phyloP scores from a whole-genome alignment of 2,797 vertebrate genomes.

The Myotis myotis region DNA sequence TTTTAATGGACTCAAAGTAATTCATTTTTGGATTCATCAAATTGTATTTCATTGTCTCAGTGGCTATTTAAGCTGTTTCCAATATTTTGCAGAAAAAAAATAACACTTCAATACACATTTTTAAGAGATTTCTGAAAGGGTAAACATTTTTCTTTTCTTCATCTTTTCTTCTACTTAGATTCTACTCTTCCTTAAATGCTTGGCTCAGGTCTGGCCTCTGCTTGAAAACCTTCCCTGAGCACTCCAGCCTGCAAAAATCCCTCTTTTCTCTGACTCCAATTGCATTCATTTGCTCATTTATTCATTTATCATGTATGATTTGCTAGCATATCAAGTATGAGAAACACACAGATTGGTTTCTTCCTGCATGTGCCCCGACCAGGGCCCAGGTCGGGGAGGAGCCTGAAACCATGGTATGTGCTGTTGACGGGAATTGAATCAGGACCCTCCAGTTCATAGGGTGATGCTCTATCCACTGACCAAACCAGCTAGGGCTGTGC shows the following conservation, averaged over 20 bases:
- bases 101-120: not conserved
- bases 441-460: no score
- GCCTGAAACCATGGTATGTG: no score
- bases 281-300: not conserved
- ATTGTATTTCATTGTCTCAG: not conserved
- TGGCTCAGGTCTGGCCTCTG: not conserved
- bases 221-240: not conserved
- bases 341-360: no score
- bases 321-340: not conserved
- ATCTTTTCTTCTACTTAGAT: not conserved
- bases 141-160: not conserved
- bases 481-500: not conserved
- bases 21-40: constrained; percentile 16
- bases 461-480: no score
- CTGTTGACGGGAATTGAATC: no score
- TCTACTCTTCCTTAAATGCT: not conserved
- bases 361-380: no score
- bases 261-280: not conserved
- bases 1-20: constrained; percentile 32
- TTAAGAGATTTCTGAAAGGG: not conserved
- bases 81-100: constrained; percentile 23
- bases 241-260: not conserved
- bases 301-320: not conserved
- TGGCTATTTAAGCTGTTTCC: not conserved
- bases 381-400: no score